Conservation (phyloP, 2,797 vertebrate species). For the Melanitta fusca region DNA sequence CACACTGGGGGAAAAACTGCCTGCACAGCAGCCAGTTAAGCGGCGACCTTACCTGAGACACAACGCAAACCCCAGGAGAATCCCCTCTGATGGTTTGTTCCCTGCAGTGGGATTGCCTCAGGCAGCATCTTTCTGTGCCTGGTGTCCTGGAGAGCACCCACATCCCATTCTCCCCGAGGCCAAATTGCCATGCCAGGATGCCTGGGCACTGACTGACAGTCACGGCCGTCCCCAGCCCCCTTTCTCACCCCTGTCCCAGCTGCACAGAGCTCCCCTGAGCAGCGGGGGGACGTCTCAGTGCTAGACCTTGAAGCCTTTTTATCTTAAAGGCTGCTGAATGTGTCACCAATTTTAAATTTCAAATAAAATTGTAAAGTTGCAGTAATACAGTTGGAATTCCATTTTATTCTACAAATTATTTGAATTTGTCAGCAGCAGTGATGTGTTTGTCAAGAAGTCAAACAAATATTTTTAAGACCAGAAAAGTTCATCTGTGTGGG, state of each 20-base stretch:
- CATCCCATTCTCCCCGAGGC: no score
- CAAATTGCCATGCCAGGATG: accelerated
- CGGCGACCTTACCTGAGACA: not conserved
- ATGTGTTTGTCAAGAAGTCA: not conserved
- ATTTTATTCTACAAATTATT: not conserved
- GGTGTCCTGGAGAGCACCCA: not conserved
- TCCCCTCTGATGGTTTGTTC: not conserved
- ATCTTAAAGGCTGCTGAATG: not conserved
- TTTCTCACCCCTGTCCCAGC: accelerated
- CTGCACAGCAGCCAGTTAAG: accelerated
- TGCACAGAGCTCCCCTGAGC: not conserved
- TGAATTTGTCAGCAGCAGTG: not conserved
- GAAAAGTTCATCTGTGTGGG: not conserved
- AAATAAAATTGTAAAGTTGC: not conserved
- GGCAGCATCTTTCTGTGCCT: not conserved
- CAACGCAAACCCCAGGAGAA: not conserved
- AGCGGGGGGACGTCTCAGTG: not conserved
- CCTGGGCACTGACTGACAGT: not conserved
- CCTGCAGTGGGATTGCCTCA: not conserved
- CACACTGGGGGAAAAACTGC: not conserved
- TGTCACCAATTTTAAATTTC: not conserved
- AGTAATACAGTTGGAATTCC: not conserved
- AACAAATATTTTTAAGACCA: not conserved
- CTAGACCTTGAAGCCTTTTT: not conserved
- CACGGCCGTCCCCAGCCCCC: accelerated